Base-by-base conservation (phyloP, 2,888 invertebrate species). In the Camponotus fellah region DNA sequence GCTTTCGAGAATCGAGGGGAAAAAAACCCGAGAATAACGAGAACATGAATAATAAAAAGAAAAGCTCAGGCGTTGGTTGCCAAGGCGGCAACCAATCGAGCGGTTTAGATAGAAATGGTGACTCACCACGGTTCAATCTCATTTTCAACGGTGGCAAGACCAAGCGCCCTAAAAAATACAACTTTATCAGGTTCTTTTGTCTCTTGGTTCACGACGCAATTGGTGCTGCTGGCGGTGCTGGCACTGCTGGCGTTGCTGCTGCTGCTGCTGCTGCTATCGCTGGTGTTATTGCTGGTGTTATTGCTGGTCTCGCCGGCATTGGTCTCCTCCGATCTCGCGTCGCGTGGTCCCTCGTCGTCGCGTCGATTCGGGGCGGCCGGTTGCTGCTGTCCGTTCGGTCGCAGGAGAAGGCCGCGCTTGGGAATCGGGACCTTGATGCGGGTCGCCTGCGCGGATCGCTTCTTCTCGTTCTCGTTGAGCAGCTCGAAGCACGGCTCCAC, bases 401-500 rank as follows among this genome's bases (percentile, higher is more conserved):
- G 49, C 8, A 92, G 93, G 58, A 94, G 88, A 64, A 85, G n/a
- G n/a, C n/a, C 85, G 79, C 91, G 88, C 85, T 91, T 94, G 68
- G 92, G 90, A 86, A 49, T 94, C 91, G 90, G 92, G 92, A 43
- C n/a, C 91, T 93, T 94, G 89, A 93, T 4, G 4, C 72, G 72
- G 2, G 46, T 91, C 26, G 49, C 8, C 8, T 53, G 49, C 8
- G 93, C 88, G 56, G 93, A 93, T 26, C 93, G 88, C 77, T 93
- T 93, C 14, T 93, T 93, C 86, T 94, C 93, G 1, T n/a, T 40
- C 90, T 94, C 93, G 79, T 92, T 93, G 79, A 94, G 93, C 94
- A 94, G 94, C 89, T 94, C 94, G 87, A 94, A 94, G 76, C 94
- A 93, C 91, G 95, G 94, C 88, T 94, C 93, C 32, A 95, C 93